Conservation (phyloP, 2,888 invertebrate species). For the Brachyptera putata region DNA sequence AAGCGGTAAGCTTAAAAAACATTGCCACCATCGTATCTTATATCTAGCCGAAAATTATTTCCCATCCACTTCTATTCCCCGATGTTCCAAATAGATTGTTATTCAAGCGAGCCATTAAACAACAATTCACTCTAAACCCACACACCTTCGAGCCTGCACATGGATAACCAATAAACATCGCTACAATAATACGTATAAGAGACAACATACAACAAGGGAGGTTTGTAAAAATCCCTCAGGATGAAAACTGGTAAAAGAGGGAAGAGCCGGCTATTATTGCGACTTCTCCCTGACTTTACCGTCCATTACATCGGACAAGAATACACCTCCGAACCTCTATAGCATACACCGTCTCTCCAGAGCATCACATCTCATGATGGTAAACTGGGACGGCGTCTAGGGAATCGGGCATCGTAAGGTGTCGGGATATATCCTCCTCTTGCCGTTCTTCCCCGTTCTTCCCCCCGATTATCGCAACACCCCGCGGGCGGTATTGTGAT, state of each 20-base stretch:
- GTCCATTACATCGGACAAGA: slow-evolving; percentile 23
- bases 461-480: slow-evolving; percentile 1
- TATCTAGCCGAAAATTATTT: slow-evolving; percentile 19
- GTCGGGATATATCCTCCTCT: neutral
- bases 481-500: slow-evolving; percentile 6
- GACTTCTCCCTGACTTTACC: slow-evolving; percentile 18
- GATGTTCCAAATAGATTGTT: slow-evolving; percentile 4
- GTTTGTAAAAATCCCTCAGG: slow-evolving; percentile 15
- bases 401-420: slow-evolving; percentile 19
- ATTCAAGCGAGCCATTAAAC: slow-evolving; percentile 8
- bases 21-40: no score
- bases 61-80: neutral
- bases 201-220: slow-evolving; percentile 6
- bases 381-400: slow-evolving; percentile 4
- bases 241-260: slow-evolving; percentile 8
- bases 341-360: slow-evolving; percentile 18
- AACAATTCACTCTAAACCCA: slow-evolving; percentile 21
- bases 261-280: slow-evolving; percentile 10
- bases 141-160: neutral
- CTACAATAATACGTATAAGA: slow-evolving; percentile 1
- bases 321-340: slow-evolving; percentile 17
- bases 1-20: no score
- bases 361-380: slow-evolving; percentile 12
- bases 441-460: no score
- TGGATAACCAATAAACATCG: slow-evolving; percentile 19